phyloP scores from a whole-genome alignment of 2,797 vertebrate species.

The Lepus townsendii region DNA sequence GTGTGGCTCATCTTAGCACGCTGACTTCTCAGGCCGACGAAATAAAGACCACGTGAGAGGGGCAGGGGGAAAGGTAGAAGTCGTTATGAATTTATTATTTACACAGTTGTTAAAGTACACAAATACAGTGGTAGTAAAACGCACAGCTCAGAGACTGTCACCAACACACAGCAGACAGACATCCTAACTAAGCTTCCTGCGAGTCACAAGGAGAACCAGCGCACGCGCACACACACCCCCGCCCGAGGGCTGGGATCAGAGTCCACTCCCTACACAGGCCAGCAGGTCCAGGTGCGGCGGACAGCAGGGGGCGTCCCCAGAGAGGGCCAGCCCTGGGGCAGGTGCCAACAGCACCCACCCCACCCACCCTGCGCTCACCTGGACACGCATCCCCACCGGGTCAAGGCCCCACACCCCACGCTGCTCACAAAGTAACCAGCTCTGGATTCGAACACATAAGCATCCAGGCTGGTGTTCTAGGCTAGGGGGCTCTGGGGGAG shows the following conservation, averaged over 20 bases:
- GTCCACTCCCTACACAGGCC: slow-evolving; percentile 78
- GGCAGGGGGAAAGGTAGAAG: slow-evolving; percentile 88
- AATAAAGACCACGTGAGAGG: slow-evolving; percentile 71
- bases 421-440: not conserved
- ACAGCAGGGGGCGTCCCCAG: not conserved
- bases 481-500: not conserved
- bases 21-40: not conserved
- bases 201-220: slow-evolving; percentile 52
- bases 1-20: not conserved
- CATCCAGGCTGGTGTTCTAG: not conserved
- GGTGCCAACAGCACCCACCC: not conserved
- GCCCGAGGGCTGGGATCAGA: slow-evolving; percentile 71
- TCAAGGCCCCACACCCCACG: not conserved
- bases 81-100: slow-evolving; percentile 96
- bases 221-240: no score
- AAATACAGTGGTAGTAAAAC: slow-evolving; percentile 97
- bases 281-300: slow-evolving; percentile 72
- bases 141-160: slow-evolving; percentile 90
- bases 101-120: slow-evolving; percentile 96
- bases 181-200: slow-evolving; percentile 85
- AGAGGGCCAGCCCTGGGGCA: not conserved
- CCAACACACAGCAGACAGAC: slow-evolving; percentile 89
- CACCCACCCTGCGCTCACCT: not conserved
- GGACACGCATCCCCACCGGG: not conserved
- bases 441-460: not conserved